A percentile compares a stretch with the other conserved stretches of the same genome.
phyloP scores from a whole-genome alignment of 1,140 invertebrate genomes.

The Musca domestica region DNA sequence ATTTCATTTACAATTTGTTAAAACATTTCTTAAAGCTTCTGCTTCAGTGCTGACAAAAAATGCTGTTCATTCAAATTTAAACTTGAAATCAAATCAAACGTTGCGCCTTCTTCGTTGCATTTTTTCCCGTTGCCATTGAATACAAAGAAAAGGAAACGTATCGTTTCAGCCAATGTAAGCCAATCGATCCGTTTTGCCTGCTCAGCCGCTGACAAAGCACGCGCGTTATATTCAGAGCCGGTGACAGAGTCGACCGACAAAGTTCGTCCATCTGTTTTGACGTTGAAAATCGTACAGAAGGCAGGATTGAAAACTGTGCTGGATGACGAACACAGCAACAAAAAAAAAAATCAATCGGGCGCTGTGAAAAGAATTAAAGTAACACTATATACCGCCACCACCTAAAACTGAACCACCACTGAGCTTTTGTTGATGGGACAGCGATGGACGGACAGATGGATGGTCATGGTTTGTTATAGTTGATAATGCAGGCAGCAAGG shows the following conservation, averaged over 20 bases:
- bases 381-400: slow-evolving; percentile 12
- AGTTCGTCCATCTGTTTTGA: not conserved
- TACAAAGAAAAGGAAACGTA: not conserved
- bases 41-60: not conserved
- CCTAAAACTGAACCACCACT: not conserved
- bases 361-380: slow-evolving; percentile 10
- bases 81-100: slow-evolving; percentile 20
- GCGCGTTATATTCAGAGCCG: not conserved
- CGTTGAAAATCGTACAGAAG: not conserved
- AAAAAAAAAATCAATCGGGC: not conserved
- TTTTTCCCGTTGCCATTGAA: not conserved
- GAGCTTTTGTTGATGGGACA: too few relatives aligned
- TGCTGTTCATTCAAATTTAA: slow-evolving; percentile 17
- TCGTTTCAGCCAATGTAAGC: too few relatives aligned
- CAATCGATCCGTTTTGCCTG: not conserved
- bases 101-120: slow-evolving; percentile 5
- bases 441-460: too few relatives aligned
- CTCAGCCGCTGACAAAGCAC: not conserved
- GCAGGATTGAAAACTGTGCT: not conserved
- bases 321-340: not conserved
- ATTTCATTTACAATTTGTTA: slow-evolving; percentile 21
- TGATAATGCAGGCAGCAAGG: too few relatives aligned
- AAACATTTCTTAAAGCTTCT: slow-evolving; percentile 8
- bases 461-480: too few relatives aligned
- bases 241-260: too few relatives aligned